Conservation (phyloP, 2,113 vertebrate genomes). For the Donacobius atricapilla region DNA sequence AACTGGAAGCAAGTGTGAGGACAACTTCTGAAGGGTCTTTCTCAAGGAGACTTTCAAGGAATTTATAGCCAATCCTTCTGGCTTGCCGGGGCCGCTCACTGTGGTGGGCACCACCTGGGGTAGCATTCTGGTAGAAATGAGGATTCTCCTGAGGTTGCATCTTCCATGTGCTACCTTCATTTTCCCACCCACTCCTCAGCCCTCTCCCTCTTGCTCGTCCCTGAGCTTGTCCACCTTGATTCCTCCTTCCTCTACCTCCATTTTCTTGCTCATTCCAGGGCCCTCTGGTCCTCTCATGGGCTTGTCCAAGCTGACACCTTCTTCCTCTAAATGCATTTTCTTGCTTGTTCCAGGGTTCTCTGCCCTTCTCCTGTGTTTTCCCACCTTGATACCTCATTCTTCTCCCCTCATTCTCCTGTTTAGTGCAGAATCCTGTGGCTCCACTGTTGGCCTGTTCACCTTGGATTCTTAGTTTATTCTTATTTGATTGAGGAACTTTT, state of each 20-base stretch:
- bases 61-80: conserved; percentile 75
- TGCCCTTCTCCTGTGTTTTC: neutral
- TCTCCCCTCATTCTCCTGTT: conserved; percentile 42
- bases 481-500: conserved; percentile 27
- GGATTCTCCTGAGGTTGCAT: neutral
- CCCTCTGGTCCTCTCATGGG: neutral
- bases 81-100: conserved; percentile 33
- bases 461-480: conserved; percentile 42
- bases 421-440: conserved; percentile 28
- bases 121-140: neutral
- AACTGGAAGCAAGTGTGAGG: conserved; percentile 79
- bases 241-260: neutral
- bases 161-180: conserved; percentile 29
- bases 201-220: neutral
- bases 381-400: neutral
- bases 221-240: neutral
- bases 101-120: neutral
- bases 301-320: neutral
- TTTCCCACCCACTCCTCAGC: neutral
- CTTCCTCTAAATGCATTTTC: neutral
- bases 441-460: neutral
- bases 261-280: neutral
- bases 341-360: neutral
- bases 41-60: conserved; percentile 77
- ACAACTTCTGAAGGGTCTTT: conserved; percentile 84